phyloP scores from a whole-genome alignment of 2,797 vertebrate genomes.

The Acanthiza pusilla region DNA sequence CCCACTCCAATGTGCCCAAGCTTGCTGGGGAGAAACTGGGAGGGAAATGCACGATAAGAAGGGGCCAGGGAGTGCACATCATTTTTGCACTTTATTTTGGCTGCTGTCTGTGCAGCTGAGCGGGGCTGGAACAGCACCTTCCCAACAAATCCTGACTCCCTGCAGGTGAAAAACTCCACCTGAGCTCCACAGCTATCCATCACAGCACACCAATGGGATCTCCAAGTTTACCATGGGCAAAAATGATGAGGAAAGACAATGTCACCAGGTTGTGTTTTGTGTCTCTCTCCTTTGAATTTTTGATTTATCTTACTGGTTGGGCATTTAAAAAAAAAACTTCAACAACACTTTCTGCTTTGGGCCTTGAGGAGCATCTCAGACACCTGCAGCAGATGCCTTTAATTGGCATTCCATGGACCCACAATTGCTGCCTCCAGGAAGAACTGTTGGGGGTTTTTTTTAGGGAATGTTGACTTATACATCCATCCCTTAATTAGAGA shows the following conservation, averaged over 20 bases:
- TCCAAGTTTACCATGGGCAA: background rate
- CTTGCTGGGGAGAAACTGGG: background rate
- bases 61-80: background rate
- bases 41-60: background rate
- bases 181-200: fast-evolving
- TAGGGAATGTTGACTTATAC: background rate
- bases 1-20: background rate
- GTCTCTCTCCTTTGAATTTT: background rate
- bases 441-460: background rate
- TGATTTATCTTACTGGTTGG: background rate
- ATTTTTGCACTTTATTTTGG: background rate
- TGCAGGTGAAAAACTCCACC: too few relatives aligned
- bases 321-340: background rate
- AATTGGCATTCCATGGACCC: background rate
- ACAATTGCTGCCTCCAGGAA: background rate
- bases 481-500: background rate
- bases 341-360: background rate
- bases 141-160: too few relatives aligned
- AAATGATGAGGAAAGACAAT: fast-evolving
- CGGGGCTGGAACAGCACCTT: fast-evolving
- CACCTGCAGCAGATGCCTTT: background rate
- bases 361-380: background rate
- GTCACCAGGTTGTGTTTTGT: background rate
- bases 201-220: fast-evolving
- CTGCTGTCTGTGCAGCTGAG: background rate